Evolutionary conservation across 2,888 invertebrate species (phyloP).

Genomic region (Volucella inanis): DNA sequence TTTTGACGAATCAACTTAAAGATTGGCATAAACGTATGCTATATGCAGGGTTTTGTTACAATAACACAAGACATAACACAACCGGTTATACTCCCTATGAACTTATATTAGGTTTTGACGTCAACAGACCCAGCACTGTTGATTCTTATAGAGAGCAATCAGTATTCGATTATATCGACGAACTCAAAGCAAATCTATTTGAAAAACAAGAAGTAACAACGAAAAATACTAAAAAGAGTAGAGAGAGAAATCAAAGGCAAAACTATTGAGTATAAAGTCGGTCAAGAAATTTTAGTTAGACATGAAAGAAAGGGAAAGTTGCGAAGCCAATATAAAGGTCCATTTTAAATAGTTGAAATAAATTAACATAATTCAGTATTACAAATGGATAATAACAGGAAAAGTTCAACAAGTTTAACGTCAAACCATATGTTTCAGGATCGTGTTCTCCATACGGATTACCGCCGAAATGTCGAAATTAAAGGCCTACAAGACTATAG

Average conservation of each 20-base stretch:
- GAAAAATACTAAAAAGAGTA: slow-evolving; percentile 7
- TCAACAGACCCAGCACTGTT: slow-evolving; percentile 2
- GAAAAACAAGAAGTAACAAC: slow-evolving; percentile 9
- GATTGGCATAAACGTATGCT: slow-evolving; percentile 12
- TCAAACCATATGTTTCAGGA: no score
- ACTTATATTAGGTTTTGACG: slow-evolving; percentile 12
- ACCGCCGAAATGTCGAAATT: no score
- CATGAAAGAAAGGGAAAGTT: neutral
- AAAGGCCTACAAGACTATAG: no score
- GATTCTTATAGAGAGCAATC: neutral
- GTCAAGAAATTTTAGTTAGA: no score
- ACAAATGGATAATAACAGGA: no score
- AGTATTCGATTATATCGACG: slow-evolving; percentile 21
- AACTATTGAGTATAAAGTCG: no score
- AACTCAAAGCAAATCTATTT: slow-evolving; percentile 13
- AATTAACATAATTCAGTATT: no score
- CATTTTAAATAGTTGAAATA: no score
- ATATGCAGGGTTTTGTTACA: no score
- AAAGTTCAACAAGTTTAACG: no score
- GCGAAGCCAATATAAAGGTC: no score
- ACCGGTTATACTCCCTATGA: slow-evolving; percentile 3
- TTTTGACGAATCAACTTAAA: slow-evolving; percentile 1
- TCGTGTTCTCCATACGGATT: no score
- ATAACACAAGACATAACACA: neutral
- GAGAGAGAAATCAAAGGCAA: slow-evolving; percentile 8